A percentile compares a stretch with the other conserved stretches of the same genome.
These are phyloP conservation scores for Lycodopsis pacificus DNA, from an alignment of 2,797 vertebrate genomes.

Conservation along the genomic window DNA sequence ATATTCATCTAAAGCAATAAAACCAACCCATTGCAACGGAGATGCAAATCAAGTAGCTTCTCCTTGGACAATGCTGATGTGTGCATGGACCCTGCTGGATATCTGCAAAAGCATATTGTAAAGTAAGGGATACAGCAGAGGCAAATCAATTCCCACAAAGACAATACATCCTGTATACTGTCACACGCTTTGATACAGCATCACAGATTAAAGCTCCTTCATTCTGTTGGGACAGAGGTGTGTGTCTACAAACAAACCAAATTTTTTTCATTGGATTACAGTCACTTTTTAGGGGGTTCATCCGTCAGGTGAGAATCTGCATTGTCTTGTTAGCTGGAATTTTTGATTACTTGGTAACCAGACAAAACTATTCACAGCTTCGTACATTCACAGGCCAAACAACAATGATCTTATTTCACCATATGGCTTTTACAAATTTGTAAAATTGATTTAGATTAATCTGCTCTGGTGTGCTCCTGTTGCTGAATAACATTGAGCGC, in stretches of 20 bases:
- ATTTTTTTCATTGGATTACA: neutral
- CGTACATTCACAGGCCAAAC: slow-evolving; percentile 3
- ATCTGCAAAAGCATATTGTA: slow-evolving; percentile 9
- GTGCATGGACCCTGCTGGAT: slow-evolving; percentile 4
- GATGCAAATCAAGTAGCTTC: slow-evolving; percentile 9
- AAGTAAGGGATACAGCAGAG: slow-evolving; percentile 13
- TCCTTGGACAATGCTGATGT: neutral
- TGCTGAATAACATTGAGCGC: slow-evolving; percentile 9
- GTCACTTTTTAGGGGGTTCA: slow-evolving; percentile 16
- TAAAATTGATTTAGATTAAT: slow-evolving; percentile 17
- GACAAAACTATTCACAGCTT: slow-evolving; percentile 2
- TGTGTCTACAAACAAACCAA: slow-evolving; percentile 35
- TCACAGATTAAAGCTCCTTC: slow-evolving; percentile 39
- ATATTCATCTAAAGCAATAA: slow-evolving; percentile 17
- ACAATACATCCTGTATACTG: neutral
- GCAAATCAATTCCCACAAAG: neutral
- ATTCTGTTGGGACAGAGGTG: slow-evolving; percentile 28
- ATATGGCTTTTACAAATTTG: slow-evolving; percentile 13
- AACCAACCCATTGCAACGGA: neutral
- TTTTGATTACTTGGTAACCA: slow-evolving; percentile 10
- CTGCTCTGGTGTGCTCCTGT: slow-evolving; percentile 14
- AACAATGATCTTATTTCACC: slow-evolving; percentile 8
- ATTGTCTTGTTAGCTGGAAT: slow-evolving; percentile 8
- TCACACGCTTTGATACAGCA: slow-evolving; percentile 32
- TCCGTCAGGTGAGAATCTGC: slow-evolving; percentile 8